Conservation (phyloP, 2,888 invertebrate genomes). For the Scaeva pyrastri region DNA sequence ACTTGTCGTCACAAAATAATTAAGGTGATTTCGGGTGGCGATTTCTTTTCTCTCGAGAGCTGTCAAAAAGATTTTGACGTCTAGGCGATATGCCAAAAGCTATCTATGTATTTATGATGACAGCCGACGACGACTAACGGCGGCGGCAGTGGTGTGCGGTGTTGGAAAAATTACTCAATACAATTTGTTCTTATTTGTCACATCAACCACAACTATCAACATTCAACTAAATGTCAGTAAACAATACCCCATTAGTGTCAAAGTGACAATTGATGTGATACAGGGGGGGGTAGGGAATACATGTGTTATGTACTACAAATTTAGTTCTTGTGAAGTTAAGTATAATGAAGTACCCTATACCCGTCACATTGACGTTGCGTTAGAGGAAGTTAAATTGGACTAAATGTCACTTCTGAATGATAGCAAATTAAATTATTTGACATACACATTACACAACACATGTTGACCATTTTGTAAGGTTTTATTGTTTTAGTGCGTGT, state of each 20-base stretch:
- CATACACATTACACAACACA: too few relatives aligned
- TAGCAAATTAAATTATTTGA: background rate
- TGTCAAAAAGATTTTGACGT: slow-evolving; percentile 27
- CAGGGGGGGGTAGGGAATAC: background rate
- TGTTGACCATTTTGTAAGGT: background rate
- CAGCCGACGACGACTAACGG: too few relatives aligned
- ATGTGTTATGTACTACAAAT: slow-evolving; percentile 5
- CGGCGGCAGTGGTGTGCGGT: too few relatives aligned
- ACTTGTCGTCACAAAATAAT: background rate
- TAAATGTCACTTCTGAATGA: background rate
- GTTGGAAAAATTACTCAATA: background rate
- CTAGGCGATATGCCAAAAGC: background rate
- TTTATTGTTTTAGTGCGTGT: background rate
- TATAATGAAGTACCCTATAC: slow-evolving; percentile 1
- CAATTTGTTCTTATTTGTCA: background rate
- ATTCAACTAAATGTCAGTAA: slow-evolving; percentile 38
- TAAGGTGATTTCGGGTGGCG: background rate
- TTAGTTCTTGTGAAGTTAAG: background rate
- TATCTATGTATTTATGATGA: too few relatives aligned
- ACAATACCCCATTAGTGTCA: slow-evolving; percentile 53
- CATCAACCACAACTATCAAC: background rate
- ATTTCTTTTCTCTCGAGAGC: background rate
- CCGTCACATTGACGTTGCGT: background rate
- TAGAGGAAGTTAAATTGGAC: background rate
- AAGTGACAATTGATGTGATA: slow-evolving; percentile 48